Base-by-base conservation (phyloP, 2,888 invertebrate species). In the Scaptomyza flava region DNA sequence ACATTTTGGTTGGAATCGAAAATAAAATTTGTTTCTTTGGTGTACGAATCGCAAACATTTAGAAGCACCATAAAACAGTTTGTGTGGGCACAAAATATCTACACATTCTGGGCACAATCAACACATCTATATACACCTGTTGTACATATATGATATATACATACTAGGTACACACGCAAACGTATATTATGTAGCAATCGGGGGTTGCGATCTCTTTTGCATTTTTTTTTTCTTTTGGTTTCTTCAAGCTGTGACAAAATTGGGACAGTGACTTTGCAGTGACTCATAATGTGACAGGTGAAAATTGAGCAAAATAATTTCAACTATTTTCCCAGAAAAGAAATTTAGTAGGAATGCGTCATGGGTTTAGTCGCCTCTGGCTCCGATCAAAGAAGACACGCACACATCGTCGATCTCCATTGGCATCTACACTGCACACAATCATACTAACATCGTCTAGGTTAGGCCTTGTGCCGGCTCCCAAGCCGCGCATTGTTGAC, bases 401-500 rank as follows among this genome's bases (percentile, higher is more conserved):
- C 34, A 33, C 8, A 20, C 20, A 43, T 48, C 50, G 34, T 9
- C 52, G 45, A 7, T 43, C 50, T 68, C 81, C 84, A 84, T 84
- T 84, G 85, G 71, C 54, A 56, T 68, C n/a, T 68, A 78, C 72
- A 57, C 46, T 11, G 72, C 34, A 48, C 51, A 48, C 53, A 57
- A 17, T 20, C 41, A 79, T 91, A 91, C 92, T 91, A 91, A 92
- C 91, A 81, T 91, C 91, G 66, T 90, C 89, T 33, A 72, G 67
- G 30, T 87, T 88, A 6, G 88, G 83, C 43, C 92, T 90, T 9
- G 90, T 89, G 65, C 87, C 83, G 43, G 43, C 31, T 17, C 41
- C 90, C 72, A 92, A 87, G 33, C 91, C 90, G 31, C 91, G 89
- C 81, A 91, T 90, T 53, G 91, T 65, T 11, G 92, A 91, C 77